Base-by-base conservation (phyloP, 2,888 invertebrate genomes). In the Synanthedon myopaeformis region DNA sequence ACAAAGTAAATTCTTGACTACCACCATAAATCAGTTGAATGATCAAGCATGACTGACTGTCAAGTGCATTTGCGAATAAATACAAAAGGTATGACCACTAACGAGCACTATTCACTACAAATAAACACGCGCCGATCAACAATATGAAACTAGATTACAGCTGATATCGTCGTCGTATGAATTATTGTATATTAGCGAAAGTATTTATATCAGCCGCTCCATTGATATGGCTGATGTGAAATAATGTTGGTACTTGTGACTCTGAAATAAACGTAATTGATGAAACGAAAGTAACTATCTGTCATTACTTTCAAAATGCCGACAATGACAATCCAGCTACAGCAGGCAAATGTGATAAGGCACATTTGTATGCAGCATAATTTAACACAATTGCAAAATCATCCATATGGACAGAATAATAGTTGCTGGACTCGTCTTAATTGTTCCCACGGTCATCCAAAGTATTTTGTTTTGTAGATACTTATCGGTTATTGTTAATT, bases 81-180 rank as follows among this genome's bases (percentile, higher is more conserved):
- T 76, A 75, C 73, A 73, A 76, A 72, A 70, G 66, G 60, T 59
- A 54, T 56, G 61, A 35, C 63, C 74, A 70, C 82, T 86, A 86
- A 86, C 85, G 85, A 86, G 76, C 64, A 55, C 76, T 70, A 85
- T 86, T 83, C 82, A 83, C 62, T 55, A 52, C 53, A 55, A 69
- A 76, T 74, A 65, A 62, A 58, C 67, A 65, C 59, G 55, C 57
- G 58, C 62, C 58, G 57, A 62, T 61, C 55, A 54, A 59, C 57
- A 51, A 51, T 41, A 49, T 49, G 41, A 41, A 53, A 55, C 58
- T 64, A 62, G 64, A 63, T 61, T 62, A 59, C 55, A 55, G 23
- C 23, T 10, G 19, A 45, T 35, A 35, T 35, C 23, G 23, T 23
- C 5, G 23, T 5, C 23, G 53, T 57, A 58, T 65, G 67, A 63